Evolutionary conservation across 2,113 vertebrate genomes (phyloP), one percentile per base, ranked within the genome.

Genomic region (Melanerpes formicivorus): DNA sequence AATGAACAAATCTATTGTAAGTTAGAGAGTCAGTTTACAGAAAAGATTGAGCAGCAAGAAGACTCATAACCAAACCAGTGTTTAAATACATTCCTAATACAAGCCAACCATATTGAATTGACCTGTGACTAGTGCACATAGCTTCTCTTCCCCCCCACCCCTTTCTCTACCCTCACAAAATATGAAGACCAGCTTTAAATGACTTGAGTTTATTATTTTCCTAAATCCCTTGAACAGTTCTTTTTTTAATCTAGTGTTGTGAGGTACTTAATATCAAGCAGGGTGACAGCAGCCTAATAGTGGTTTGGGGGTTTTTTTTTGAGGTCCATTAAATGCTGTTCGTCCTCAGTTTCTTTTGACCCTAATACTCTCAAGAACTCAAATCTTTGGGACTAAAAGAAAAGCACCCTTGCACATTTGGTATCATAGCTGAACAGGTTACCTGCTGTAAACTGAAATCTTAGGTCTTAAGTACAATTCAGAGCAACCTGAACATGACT

Each of bases 1-100:
- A 88, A 86, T 79, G 25, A 95, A 95, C 83, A 95, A 87, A 91
- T 93, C 78, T 91, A 52, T 92, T 67, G 72, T 63, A 87, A 89
- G 86, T 91, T 56, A 84, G 78, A 82, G 55, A 88, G 88, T 65
- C 85, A 93, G 81, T 96, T 87, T 86, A 80, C 64, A 93, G 88
- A 87, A 84, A 90, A 95, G 83, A 89, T 46, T 87, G 86, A 95
- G 76, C 87, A 92, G 80, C 88, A 63, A 71, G 89, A 84, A 79
- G 42, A 89, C 72, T 88, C 79, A 67, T 71, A 91, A 93, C 84
- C 34, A 90, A 87, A 90, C 15, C 90, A 84, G 10, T 69, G 76
- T 78, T 95, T 90, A 90, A 92, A 88, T 90, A 88, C 63, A 58
- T 81, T 69, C 94, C 88, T 85, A 83, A 78, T 52, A 18, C 55